phyloP scores from a whole-genome alignment of 2,113 vertebrate species.

The Sitta europaea region DNA sequence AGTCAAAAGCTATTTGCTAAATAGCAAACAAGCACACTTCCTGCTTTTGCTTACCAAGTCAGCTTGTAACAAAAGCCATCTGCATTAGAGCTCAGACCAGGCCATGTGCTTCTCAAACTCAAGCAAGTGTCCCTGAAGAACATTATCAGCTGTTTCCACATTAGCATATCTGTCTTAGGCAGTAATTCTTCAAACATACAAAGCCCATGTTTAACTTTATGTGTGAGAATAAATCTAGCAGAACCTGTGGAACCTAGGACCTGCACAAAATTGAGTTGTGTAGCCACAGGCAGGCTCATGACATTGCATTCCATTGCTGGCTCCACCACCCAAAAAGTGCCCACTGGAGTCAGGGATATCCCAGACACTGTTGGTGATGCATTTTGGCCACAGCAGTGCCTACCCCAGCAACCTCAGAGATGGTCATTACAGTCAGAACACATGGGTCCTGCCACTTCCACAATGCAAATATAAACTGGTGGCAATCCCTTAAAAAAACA shows the following conservation, averaged over 20 bases:
- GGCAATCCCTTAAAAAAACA: background rate
- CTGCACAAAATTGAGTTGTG: background rate
- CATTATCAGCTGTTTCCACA: background rate
- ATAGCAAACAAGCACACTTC: background rate
- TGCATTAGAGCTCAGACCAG: background rate
- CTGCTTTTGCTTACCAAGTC: background rate
- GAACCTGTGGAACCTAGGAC: background rate
- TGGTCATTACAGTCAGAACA: background rate
- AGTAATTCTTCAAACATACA: background rate
- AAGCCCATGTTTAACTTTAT: background rate
- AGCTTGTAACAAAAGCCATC: background rate
- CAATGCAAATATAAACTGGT: background rate
- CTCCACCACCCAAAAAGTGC: background rate
- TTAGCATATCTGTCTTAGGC: background rate
- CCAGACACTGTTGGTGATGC: rapidly evolving
- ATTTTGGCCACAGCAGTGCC: background rate
- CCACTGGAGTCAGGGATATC: background rate
- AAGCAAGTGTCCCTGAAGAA: background rate
- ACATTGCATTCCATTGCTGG: background rate
- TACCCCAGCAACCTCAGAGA: background rate
- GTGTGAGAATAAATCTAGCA: background rate
- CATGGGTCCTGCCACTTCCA: background rate
- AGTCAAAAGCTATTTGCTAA: background rate
- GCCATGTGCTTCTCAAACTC: background rate
- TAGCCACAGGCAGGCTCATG: background rate